Conservation (phyloP, 2,797 vertebrate species). For the Acrocephalus scirpaceus region DNA sequence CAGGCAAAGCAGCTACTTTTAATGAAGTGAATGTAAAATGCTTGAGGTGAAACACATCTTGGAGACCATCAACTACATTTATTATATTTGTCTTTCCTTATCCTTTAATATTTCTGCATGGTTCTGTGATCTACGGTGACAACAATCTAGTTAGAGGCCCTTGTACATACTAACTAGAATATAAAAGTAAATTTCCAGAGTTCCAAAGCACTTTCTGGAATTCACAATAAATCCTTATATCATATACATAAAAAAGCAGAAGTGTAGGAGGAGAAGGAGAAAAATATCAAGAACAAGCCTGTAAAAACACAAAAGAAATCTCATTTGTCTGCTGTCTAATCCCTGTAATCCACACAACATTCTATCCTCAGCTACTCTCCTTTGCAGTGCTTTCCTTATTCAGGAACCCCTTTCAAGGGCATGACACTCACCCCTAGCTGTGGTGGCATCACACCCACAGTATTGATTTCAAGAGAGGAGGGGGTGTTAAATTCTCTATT, state of each 20-base stretch:
- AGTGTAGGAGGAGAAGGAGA: not conserved
- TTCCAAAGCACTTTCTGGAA: not conserved
- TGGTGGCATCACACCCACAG: not conserved
- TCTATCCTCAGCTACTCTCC: not conserved
- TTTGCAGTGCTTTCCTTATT: not conserved
- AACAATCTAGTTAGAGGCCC: not conserved
- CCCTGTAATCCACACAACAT: not conserved
- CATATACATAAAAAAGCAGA: not conserved
- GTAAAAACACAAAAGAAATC: not conserved
- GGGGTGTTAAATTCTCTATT: accelerated
- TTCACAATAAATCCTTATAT: not conserved
- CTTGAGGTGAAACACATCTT: not conserved
- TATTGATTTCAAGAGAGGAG: not conserved
- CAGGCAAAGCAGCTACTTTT: not conserved
- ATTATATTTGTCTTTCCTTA: not conserved
- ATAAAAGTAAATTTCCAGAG: not conserved
- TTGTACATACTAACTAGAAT: not conserved
- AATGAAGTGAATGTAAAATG: not conserved
- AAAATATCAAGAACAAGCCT: not conserved
- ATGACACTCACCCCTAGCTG: not conserved
- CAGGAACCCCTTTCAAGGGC: not conserved
- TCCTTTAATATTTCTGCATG: not conserved
- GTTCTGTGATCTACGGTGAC: not conserved
- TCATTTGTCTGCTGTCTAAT: not conserved
- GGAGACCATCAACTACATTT: not conserved